phyloP scores from a whole-genome alignment of 1,140 invertebrate species.

The Pristionchus pacificus region DNA sequence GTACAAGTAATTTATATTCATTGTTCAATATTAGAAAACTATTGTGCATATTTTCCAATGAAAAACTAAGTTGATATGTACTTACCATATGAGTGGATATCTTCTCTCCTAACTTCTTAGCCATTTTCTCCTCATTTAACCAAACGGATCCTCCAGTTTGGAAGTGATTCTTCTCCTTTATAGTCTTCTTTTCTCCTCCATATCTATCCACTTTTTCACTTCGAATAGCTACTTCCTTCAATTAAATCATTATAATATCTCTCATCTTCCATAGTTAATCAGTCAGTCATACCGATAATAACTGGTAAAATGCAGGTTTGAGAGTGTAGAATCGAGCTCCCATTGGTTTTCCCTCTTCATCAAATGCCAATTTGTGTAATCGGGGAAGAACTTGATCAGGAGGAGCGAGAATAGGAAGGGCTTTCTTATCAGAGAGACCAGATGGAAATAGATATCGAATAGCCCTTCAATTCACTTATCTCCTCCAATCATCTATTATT shows the following conservation, averaged over 20 bases:
- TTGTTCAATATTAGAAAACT: conserved; percentile 10
- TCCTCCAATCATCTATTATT: conserved; percentile 32
- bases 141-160: conserved; percentile 33
- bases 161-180: background rate
- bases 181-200: background rate
- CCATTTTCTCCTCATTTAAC: conserved; percentile 36
- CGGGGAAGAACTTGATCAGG: conserved; percentile 51
- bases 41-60: conserved; percentile 9
- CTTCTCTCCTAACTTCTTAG: conserved; percentile 38
- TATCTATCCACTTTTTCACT: background rate
- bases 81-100: conserved; percentile 41
- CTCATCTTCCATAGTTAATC: no score
- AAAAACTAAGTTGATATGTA: conserved; percentile 18
- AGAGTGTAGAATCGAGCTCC: conserved; percentile 51
- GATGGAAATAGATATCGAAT: conserved; percentile 55
- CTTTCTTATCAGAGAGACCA: conserved; percentile 39
- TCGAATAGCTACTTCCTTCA: background rate
- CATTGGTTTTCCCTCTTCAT: conserved; percentile 43
- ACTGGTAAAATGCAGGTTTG: conserved; percentile 46
- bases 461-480: conserved; percentile 31
- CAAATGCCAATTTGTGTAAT: conserved; percentile 45
- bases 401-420: conserved; percentile 54
- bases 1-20: conserved; percentile 20
- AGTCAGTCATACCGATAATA: conserved; percentile 49
- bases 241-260: no score